Evolutionary conservation across 2,113 vertebrate genomes (phyloP).

Genomic region (Alethe diademata): DNA sequence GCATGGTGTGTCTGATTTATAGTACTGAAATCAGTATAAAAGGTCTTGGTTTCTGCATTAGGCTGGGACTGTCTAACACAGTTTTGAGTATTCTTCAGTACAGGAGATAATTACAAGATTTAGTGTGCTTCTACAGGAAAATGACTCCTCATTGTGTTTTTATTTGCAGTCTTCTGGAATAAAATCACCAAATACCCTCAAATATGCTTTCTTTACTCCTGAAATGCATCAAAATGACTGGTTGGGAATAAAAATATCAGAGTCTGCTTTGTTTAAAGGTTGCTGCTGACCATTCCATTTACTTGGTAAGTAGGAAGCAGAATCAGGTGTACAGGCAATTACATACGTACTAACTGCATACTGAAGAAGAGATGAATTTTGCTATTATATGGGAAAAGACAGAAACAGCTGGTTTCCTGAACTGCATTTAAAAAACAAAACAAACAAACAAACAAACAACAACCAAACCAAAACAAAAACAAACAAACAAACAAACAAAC

Average conservation of each 20-base stretch:
- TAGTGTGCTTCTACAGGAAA: not conserved
- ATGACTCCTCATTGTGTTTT: not conserved
- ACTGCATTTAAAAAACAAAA: no score
- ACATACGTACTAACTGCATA: not conserved
- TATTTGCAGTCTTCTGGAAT: not conserved
- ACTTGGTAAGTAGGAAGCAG: not conserved
- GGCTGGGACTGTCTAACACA: not conserved
- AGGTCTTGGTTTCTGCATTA: not conserved
- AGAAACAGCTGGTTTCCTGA: not conserved
- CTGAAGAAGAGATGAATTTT: not conserved
- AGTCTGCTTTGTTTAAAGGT: not conserved
- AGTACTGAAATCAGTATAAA: not conserved
- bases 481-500: no score
- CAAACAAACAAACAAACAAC: no score
- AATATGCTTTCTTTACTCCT: not conserved
- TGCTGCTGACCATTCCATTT: not conserved
- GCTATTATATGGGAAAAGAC: not conserved
- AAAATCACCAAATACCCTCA: not conserved
- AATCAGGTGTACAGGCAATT: not conserved
- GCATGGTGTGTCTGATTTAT: not conserved
- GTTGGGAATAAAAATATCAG: not conserved
- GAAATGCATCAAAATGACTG: not conserved
- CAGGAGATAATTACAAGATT: not conserved
- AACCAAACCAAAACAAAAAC: no score
- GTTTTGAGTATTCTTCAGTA: not conserved